Evolutionary conservation across 2,797 vertebrate species (phyloP).

Genomic region (Gymnothorax reevesii): DNA sequence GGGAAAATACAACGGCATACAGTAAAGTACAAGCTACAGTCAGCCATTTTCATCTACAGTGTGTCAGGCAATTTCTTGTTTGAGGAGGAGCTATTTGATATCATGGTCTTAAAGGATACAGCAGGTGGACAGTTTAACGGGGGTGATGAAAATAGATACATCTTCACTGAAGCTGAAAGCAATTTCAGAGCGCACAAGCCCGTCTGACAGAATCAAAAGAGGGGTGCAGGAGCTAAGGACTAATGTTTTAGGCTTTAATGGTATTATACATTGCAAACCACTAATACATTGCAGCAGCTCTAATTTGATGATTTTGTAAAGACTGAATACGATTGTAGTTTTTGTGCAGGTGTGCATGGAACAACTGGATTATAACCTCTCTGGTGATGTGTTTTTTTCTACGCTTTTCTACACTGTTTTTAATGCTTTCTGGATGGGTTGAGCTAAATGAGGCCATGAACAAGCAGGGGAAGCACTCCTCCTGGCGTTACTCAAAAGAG

Average conservation of each 20-base stretch:
- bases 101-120: not conserved
- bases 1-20: not conserved
- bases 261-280: not conserved
- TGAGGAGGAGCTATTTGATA: not conserved
- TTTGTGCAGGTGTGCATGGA: not conserved
- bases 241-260: no score
- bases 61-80: not conserved
- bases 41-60: not conserved
- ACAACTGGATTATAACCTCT: not conserved
- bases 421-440: not conserved
- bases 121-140: no score
- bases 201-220: not conserved
- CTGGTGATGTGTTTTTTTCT: not conserved
- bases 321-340: not conserved
- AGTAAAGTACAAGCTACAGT: not conserved
- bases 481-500: not conserved
- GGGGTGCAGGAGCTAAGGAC: not conserved
- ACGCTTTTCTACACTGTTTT: not conserved
- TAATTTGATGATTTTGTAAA: not conserved
- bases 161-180: not conserved
- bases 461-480: not conserved
- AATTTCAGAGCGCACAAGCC: no score
- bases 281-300: not conserved
- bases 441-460: not conserved
- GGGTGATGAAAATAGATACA: not conserved